Percentiles rank a stretch among this genome's conserved stretches.
Evolutionary conservation across 2,797 vertebrate genomes (phyloP).

Genomic region (Lithobates pipiens): DNA sequence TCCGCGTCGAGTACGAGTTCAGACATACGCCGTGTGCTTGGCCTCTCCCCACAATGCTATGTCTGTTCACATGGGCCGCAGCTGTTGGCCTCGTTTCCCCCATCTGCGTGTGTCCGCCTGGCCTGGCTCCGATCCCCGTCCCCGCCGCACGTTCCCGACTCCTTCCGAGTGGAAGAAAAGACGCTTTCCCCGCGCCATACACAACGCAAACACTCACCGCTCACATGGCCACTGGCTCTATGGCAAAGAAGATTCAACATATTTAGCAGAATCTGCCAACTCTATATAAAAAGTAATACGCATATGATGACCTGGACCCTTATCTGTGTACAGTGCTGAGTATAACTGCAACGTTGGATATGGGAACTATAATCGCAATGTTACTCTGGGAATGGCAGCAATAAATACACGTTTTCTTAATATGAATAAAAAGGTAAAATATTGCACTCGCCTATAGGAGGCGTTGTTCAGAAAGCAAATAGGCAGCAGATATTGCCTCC

Average conservation of each 20-base stretch:
- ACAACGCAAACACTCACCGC: slow-evolving; percentile 4
- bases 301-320: no score
- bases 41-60: slow-evolving; percentile 28
- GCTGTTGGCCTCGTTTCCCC: slow-evolving; percentile 39
- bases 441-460: no score
- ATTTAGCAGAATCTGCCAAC: slow-evolving; percentile 1
- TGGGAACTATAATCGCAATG: no score
- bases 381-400: no score
- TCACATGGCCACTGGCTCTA: not conserved
- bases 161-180: not conserved
- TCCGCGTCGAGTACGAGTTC: not conserved
- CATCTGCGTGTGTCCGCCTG: slow-evolving; percentile 17
- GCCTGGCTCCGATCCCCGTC: slow-evolving; percentile 8
- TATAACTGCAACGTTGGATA: no score
- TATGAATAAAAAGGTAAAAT: no score
- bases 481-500: no score
- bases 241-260: slow-evolving; percentile 18
- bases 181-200: not conserved
- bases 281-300: no score
- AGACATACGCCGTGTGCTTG: not conserved
- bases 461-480: no score
- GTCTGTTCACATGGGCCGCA: slow-evolving; percentile 27
- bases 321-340: no score
- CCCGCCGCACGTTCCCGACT: not conserved
- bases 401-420: no score